These are phyloP conservation scores for Antheraea yamamai DNA, from an alignment of 2,888 invertebrate genomes.

Conservation along the genomic window DNA sequence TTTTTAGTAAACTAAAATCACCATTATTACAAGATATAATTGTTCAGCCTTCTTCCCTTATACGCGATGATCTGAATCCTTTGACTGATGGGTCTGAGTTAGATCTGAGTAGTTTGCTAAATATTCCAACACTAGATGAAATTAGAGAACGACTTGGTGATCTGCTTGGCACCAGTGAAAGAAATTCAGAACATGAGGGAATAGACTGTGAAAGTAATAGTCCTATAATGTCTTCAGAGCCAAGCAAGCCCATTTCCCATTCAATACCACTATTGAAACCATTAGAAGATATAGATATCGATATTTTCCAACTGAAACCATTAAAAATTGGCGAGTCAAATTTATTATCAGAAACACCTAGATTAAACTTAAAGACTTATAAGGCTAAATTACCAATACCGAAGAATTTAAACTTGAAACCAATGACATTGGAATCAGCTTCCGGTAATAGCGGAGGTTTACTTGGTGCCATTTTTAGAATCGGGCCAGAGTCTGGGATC, in stretches of 20 bases:
- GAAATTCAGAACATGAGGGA: constrained; percentile 28
- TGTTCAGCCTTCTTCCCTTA: constrained; percentile 33
- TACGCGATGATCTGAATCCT: constrained; percentile 24
- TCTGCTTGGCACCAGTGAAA: constrained; percentile 40
- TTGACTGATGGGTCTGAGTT: constrained; percentile 24
- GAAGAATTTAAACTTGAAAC: constrained; percentile 47
- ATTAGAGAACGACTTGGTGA: constrained; percentile 39
- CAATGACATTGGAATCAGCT: constrained; percentile 48
- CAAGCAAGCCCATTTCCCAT: constrained; percentile 38
- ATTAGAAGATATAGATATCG: constrained; percentile 45
- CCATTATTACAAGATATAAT: constrained; percentile 32
- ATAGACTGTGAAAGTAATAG: constrained; percentile 31
- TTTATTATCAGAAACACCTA: constrained; percentile 34
- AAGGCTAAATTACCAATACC: constrained; percentile 52
- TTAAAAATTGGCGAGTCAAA: constrained; percentile 26
- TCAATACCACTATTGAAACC: constrained; percentile 35
- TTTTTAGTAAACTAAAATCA: constrained; percentile 27
- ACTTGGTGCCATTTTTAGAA: constrained; percentile 40
- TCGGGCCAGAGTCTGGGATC: constrained; percentile 35
- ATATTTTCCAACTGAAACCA: constrained; percentile 48
- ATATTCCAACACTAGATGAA: constrained; percentile 45
- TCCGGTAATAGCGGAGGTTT: constrained; percentile 39
- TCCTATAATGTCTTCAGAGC: constrained; percentile 40
- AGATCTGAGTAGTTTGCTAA: constrained; percentile 32
- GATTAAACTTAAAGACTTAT: constrained; percentile 47